Evolutionary conservation across 2,113 vertebrate genomes (phyloP).

Genomic region (Lophura nycthemera): DNA sequence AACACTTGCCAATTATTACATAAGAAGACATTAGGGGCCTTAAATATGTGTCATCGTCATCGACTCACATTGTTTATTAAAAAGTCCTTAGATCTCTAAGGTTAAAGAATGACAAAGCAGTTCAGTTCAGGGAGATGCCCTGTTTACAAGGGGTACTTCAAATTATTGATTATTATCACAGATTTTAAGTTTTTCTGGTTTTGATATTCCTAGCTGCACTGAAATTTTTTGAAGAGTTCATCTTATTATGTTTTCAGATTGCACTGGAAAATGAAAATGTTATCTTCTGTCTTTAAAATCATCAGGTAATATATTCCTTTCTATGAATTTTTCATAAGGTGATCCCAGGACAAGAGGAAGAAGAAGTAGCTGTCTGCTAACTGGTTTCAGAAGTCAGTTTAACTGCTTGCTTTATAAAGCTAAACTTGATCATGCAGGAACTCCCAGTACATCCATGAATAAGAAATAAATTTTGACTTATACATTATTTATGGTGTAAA

Average conservation of each 20-base stretch:
- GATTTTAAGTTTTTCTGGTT: background rate
- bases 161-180: background rate
- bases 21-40: background rate
- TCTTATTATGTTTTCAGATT: background rate
- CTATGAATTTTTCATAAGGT: slow-evolving; percentile 4
- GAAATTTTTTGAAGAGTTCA: slow-evolving; percentile 2
- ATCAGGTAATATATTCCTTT: background rate
- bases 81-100: background rate
- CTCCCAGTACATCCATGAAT: slow-evolving; percentile 6
- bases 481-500: background rate
- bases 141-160: background rate
- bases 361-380: background rate
- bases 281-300: slow-evolving; percentile 2
- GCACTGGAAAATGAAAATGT: background rate
- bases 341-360: background rate
- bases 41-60: background rate
- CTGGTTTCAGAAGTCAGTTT: background rate
- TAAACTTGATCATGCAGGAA: background rate
- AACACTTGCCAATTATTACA: background rate
- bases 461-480: background rate
- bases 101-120: background rate
- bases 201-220: background rate
- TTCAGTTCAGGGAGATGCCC: background rate
- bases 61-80: background rate
- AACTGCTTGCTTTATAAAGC: background rate